A percentile compares a stretch with the other conserved stretches of the same genome.
Conservation (phyloP, 2,797 vertebrate genomes). For the Darevskia mixta region DNA sequence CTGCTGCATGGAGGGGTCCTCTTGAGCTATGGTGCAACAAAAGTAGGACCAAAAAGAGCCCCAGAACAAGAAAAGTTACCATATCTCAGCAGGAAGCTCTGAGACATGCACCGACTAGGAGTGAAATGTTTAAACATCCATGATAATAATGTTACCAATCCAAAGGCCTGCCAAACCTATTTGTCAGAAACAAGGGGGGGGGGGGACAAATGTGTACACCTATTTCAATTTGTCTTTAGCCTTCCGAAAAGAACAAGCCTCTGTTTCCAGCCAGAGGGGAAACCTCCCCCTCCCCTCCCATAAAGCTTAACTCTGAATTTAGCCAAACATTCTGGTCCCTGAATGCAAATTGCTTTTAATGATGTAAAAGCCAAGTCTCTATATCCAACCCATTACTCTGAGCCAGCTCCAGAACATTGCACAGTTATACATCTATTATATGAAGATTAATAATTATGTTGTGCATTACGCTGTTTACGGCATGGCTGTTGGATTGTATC, state of each 20-base stretch:
- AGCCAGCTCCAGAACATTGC: background rate
- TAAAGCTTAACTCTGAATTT: conserved; percentile 9
- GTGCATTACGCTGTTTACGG: background rate
- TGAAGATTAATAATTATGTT: conserved; percentile 19
- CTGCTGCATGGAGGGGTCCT: too few relatives aligned
- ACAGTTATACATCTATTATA: conserved; percentile 19
- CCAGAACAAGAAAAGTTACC: too few relatives aligned
- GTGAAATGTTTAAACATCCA: too few relatives aligned
- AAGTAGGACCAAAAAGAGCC: too few relatives aligned
- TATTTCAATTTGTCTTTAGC: background rate
- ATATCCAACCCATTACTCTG: conserved; percentile 23
- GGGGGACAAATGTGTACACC: background rate
- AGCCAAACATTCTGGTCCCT: conserved; percentile 10
- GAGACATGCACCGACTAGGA: too few relatives aligned
- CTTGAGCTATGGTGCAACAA: too few relatives aligned
- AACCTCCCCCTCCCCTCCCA: background rate
- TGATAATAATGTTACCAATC: background rate
- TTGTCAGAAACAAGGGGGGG: background rate
- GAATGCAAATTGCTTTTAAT: conserved; percentile 7
- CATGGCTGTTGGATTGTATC: background rate
- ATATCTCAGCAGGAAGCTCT: too few relatives aligned
- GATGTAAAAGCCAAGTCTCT: conserved; percentile 14
- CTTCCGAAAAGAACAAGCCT: background rate
- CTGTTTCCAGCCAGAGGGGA: background rate
- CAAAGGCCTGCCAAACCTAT: background rate